Base-by-base conservation (phyloP, 2,113 vertebrate genomes). In the Cyanistes caeruleus region DNA sequence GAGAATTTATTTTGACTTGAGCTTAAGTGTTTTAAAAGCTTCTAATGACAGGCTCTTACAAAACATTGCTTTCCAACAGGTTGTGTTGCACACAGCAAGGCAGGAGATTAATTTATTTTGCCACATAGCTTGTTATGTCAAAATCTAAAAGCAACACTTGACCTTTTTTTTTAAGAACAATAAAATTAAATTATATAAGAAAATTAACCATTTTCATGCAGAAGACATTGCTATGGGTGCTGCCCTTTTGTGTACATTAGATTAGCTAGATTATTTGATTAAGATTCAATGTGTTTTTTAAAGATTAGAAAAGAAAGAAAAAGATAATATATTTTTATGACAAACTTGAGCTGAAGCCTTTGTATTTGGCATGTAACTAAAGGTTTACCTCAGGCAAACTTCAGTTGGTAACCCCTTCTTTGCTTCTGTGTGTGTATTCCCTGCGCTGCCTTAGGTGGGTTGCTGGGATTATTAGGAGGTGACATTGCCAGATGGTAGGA, bases 1-100 rank as follows among this genome's bases (percentile, higher is more conserved):
- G 15, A 87, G 23, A 75, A 55, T 69, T 63, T 81, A 21, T 65
- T 95, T 87, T 96, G 15, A 74, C 43, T 89, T 62, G n/a, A 91
- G 24, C 11, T 80, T 77, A 65, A 84, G 67, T 49, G 43, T 43
- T 30, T 86, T 84, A 56, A 62, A 78, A 87, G 33, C n/a, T 43
- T 70, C 18, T 87, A 33, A 82, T 52, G 44, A 53, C 53, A 67
- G 53, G 24, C 18, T 83, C 7, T 44, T 55, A 41, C 6, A 84
- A 74, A 93, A 55, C 24, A 16, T n/a, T 64, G 19, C 55, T 74
- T 94, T 93, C 62, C 60, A 63, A 67, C 16, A 33, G 39, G 53
- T 51, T 74, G 39, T 64, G 9, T 53, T 74, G 46, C 30, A 77
- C 59, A 46, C 7, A 3, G 11, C 51, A 87, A 78, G 15, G 33